Evolutionary conservation across 64 coral and sea anemone species (phyloP).

Genomic region (Acropora tenuis): DNA sequence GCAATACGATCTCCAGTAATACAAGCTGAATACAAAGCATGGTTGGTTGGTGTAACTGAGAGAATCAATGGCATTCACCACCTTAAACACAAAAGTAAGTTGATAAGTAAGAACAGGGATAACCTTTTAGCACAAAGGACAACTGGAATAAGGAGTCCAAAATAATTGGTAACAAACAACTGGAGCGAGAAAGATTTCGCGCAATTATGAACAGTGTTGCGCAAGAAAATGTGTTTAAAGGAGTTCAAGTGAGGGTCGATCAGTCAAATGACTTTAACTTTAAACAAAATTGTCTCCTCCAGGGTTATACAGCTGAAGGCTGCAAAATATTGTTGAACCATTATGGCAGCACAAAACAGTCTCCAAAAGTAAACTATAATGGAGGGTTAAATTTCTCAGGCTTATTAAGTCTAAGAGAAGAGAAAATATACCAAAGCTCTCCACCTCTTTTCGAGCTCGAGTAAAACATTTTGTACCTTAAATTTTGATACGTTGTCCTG

Average conservation of each 20-base stretch:
- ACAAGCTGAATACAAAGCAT: slow-evolving; percentile 40
- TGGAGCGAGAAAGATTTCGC: background rate
- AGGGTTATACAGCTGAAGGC: background rate
- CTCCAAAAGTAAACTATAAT: background rate
- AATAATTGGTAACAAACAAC: background rate
- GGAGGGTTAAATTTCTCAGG: background rate
- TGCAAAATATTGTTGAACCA: background rate
- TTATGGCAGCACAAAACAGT: background rate
- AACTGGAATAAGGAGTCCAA: background rate
- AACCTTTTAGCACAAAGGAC: background rate
- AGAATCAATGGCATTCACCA: slow-evolving; percentile 53
- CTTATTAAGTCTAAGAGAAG: too few species aligned
- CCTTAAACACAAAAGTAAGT: slow-evolving; percentile 57
- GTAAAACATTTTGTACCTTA: background rate
- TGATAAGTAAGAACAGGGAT: background rate
- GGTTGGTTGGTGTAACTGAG: slow-evolving; percentile 42
- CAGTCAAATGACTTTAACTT: background rate
- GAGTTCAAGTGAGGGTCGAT: background rate
- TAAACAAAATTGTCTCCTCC: background rate
- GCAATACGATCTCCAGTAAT: slow-evolving; percentile 34
- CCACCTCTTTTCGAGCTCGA: background rate
- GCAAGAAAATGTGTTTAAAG: background rate
- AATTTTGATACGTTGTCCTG: background rate
- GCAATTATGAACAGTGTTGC: background rate
- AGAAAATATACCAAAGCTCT: too few species aligned